Evolutionary conservation across 1,140 invertebrate species (phyloP), one percentile per base, ranked within the genome.

Genomic region (Coenobita brevimanus): DNA sequence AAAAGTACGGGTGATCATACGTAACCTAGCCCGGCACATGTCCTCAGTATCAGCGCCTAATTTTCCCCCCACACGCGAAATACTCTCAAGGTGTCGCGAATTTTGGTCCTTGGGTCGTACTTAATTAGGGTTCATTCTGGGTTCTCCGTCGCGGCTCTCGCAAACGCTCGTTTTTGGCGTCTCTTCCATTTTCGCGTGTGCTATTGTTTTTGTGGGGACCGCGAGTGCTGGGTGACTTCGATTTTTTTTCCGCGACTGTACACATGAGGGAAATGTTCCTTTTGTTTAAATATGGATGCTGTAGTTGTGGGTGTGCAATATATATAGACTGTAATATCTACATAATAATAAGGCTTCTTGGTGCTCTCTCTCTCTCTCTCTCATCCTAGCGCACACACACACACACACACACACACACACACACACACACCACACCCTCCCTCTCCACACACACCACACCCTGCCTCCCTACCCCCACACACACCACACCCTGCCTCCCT

Each of bases 101-200:
- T 87, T 87, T 87, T 87, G 84, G 84, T 67, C 76, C 84, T 87
- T 87, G 84, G 84, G 84, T 87, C 84, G 75, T 87, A 87, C 84
- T 87, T 87, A 87, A 87, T 87, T 87, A 87, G 84, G 84, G 84
- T 87, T 87, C 84, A 87, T 69, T 76, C 36, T 64, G 82, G 41
- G 50, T 57, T 57, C 60, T 69, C 83, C 38, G 30, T 50, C 24
- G 38, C 82, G 17, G 64, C 64, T 75, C 64, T 24, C 43, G n/a
- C 38, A 43, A 24, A 24, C 36, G 36, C 24, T 27, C 21, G 43
- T 86, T 86, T 86, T 69, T 60, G 24, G 54, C 83, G 78, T 46
- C 60, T 76, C 69, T 76, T 43, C 57, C 57, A 69, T 78, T 86
- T 54, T 67, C 73, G 38, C 83, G 36, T 41, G 46, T 27, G 38